These are phyloP conservation scores for Conomelus anceps DNA, from an alignment of 2,888 invertebrate species.

Conservation along the genomic window DNA sequence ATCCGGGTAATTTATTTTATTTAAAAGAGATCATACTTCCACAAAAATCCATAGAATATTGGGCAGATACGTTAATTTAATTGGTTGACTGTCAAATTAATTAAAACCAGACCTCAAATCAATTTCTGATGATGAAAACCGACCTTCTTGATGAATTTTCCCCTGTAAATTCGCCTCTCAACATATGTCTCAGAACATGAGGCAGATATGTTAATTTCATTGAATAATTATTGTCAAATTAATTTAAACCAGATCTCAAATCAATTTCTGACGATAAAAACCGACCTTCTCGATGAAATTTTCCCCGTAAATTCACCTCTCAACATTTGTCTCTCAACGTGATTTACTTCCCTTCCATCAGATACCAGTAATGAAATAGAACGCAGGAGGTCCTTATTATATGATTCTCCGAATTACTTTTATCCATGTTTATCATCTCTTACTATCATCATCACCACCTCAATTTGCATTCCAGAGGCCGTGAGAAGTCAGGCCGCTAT, in stretches of 20 bases:
- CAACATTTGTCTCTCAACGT: background rate
- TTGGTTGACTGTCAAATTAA: too few species aligned
- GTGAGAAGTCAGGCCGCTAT: background rate
- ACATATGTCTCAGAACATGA: too few species aligned
- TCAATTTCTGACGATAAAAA: background rate
- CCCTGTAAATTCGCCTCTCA: background rate
- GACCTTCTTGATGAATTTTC: too few species aligned
- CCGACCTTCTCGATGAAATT: too few species aligned
- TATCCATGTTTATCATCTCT: background rate
- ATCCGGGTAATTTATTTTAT: too few species aligned
- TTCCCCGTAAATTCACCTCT: too few species aligned
- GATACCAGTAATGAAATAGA: background rate
- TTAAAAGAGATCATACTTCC: too few species aligned
- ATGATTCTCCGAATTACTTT: background rate
- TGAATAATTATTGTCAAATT: too few species aligned
- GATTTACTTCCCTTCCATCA: background rate
- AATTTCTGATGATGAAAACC: background rate
- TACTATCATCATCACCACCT: background rate
- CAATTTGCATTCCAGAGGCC: background rate
- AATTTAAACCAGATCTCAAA: background rate
- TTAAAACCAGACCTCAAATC: background rate
- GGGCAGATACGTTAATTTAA: too few species aligned
- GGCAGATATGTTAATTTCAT: too few species aligned
- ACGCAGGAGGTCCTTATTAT: background rate
- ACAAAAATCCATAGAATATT: too few species aligned